phyloP scores from a whole-genome alignment of 2,113 vertebrate genomes.

The Ahaetulla prasina region DNA sequence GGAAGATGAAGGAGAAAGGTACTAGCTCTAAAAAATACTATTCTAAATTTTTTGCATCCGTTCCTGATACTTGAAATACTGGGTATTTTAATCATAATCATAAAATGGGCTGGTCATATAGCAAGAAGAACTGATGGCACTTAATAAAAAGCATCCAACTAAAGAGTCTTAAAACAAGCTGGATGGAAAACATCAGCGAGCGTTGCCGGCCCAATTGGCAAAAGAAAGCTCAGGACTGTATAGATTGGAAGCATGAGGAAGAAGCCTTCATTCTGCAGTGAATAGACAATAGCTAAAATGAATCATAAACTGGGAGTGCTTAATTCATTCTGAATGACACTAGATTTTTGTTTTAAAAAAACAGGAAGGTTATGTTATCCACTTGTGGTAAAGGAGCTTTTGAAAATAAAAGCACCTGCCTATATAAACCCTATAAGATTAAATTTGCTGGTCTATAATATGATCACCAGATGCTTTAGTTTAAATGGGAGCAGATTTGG shows the following conservation, averaged over 20 bases:
- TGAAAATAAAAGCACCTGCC: not conserved
- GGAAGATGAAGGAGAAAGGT: not conserved
- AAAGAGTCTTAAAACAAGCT: no score
- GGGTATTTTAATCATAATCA: not conserved
- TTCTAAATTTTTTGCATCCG: not conserved
- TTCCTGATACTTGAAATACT: not conserved
- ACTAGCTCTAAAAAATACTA: not conserved
- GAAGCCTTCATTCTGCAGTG: no score
- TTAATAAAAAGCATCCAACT: no score
- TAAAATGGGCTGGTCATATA: not conserved
- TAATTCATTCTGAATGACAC: not conserved
- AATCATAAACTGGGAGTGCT: not conserved
- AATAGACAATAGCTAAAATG: no score
- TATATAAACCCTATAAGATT: not conserved
- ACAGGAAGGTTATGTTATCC: conserved; percentile 20
- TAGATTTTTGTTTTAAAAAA: conserved; percentile 8
- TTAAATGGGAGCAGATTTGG: conserved; percentile 23
- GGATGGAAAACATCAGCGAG: no score
- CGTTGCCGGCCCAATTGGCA: no score
- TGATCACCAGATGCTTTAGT: conserved; percentile 22
- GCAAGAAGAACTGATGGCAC: no score
- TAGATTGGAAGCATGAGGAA: no score
- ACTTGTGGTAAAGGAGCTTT: not conserved
- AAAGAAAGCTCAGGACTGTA: no score
- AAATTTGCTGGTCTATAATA: not conserved